Base-by-base conservation (phyloP, 2,797 vertebrate species). In the Anableps anableps region DNA sequence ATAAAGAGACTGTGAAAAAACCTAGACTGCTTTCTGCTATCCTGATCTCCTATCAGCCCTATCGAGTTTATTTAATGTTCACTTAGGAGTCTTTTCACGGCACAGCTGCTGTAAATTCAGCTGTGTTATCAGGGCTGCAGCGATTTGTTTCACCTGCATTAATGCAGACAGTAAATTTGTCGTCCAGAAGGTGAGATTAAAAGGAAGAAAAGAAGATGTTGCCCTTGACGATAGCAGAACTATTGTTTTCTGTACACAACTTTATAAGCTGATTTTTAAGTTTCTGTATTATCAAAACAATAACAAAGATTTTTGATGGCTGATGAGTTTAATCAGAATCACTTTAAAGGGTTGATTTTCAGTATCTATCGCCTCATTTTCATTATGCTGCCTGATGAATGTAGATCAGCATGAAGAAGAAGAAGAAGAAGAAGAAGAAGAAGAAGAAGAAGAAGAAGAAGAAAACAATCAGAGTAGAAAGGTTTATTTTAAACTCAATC, bases 331-430 rank as follows among this genome's bases (percentile, higher is more conserved):
- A 74, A 53, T 50, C 66, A 45, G 29, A 23, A 19, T 66, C 4
- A 0, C 68, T 70, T 77, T 2, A 53, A 53, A 23, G 19, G 51
- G 21, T 45, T 5, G 68, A 23, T 60, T 26, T 17, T 8, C 23
- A 36, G 41, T 73, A 70, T 87, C 75, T 58, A 58, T 23, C 26
- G 68, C 77, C 66, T 1, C 31, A 6, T 41, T 2, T 64, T 75
- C 77, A 10, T 71, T 21, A 31, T 72, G n/a, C 74, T 77, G 72
- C 79, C 83, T 80, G 81, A 83, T 91, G 92, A 95, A 94, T 94
- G 92, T 93, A 79, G 79, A 84, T 86, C 84, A 80, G 48, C 79
- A 64, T 45, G 43, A 51, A 79, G 79, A 48, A 43, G 43, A 58
- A n/a, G 53, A 58, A 10, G n/a, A n/a, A 6, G 43, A 51, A 79